Conservation (phyloP, 1,140 invertebrate genomes). For the Achroia grisella region DNA sequence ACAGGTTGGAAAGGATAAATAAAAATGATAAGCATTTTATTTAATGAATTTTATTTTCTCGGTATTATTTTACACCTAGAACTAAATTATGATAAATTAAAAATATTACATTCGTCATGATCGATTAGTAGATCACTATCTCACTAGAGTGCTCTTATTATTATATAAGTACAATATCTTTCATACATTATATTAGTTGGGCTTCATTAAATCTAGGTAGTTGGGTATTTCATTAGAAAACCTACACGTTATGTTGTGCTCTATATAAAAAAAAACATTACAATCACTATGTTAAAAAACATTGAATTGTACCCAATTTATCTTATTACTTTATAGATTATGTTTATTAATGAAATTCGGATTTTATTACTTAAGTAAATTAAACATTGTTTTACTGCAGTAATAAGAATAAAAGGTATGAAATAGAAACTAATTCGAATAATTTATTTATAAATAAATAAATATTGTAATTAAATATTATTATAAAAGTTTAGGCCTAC, state of each 20-base stretch:
- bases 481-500: no score
- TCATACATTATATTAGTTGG: constrained; percentile 11
- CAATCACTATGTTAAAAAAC: constrained; percentile 4
- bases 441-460: no score
- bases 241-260: background rate
- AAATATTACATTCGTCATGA: constrained; percentile 5
- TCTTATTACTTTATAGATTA: constrained; percentile 6
- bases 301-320: constrained; percentile 19
- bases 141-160: constrained; percentile 16
- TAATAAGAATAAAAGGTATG: no score
- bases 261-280: background rate
- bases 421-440: no score
- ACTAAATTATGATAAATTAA: constrained; percentile 8
- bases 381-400: background rate
- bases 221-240: constrained; percentile 3
- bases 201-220: constrained; percentile 1
- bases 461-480: no score
- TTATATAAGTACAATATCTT: constrained; percentile 2
- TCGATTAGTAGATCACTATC: constrained; percentile 10
- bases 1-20: background rate
- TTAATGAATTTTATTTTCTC: constrained; percentile 3
- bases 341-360: constrained; percentile 13
- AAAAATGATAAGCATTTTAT: background rate
- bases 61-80: constrained; percentile 9
- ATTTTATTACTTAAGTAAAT: constrained; percentile 2